These are phyloP conservation scores for Oceanodroma tethys DNA, from an alignment of 2,113 vertebrate genomes.

Conservation along the genomic window DNA sequence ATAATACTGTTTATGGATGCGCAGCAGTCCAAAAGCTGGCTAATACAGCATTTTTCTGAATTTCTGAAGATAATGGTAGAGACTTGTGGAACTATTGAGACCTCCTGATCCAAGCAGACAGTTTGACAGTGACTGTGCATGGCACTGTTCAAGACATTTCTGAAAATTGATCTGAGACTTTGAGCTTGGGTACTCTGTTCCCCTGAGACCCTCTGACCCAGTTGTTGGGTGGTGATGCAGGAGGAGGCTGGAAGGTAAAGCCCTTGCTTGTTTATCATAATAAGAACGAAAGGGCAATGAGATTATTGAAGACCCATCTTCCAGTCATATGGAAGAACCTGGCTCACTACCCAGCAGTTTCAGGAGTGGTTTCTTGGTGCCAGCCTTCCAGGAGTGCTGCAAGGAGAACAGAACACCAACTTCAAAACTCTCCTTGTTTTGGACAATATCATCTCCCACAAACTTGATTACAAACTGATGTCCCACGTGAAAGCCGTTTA, in stretches of 20 bases:
- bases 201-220: background rate
- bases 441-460: background rate
- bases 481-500: background rate
- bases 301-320: background rate
- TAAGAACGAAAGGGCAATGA: background rate
- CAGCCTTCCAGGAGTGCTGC: background rate
- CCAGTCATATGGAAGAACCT: background rate
- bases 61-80: background rate
- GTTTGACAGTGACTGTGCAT: background rate
- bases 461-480: background rate
- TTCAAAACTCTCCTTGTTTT: background rate
- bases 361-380: background rate
- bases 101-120: background rate
- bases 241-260: background rate
- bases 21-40: background rate
- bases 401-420: background rate
- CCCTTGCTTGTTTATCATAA: background rate
- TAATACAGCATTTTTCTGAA: background rate
- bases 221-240: background rate
- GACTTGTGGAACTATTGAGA: background rate
- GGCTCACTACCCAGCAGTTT: background rate
- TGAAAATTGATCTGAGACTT: background rate
- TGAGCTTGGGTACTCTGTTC: background rate
- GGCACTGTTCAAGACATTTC: rapidly evolving
- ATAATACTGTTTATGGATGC: background rate